phyloP scores from a whole-genome alignment of 1,140 invertebrate genomes.

The Spodoptera litura region DNA sequence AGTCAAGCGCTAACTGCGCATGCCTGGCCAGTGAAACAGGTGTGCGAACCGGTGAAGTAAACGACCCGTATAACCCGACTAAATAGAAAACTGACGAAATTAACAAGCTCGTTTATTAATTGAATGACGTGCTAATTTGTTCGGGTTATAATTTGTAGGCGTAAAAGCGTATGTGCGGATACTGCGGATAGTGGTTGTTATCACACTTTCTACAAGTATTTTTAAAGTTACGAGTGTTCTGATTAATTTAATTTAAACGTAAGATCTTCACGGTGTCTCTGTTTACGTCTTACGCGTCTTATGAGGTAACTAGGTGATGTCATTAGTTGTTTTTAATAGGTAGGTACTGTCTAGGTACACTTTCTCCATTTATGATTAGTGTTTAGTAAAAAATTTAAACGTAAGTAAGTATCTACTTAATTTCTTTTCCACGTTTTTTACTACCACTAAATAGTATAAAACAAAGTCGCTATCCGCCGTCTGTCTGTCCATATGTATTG shows the following conservation, averaged over 20 bases:
- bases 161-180: constrained; percentile 10
- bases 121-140: constrained; percentile 48
- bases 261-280: not conserved
- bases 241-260: constrained; percentile 10
- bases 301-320: constrained; percentile 18
- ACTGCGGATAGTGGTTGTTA: constrained; percentile 20
- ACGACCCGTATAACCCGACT: constrained; percentile 66
- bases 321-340: not conserved
- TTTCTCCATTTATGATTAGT: no score
- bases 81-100: constrained; percentile 64
- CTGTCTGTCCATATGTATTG: no score
- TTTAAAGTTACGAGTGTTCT: constrained; percentile 23
- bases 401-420: no score
- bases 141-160: constrained; percentile 43
- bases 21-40: constrained; percentile 60
- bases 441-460: no score
- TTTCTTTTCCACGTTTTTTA: no score
- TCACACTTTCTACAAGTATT: constrained; percentile 33
- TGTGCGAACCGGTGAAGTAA: constrained; percentile 60
- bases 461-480: no score
- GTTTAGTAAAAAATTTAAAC: no score
- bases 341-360: no score
- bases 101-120: constrained; percentile 48
- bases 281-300: not conserved
- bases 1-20: constrained; percentile 78